phyloP scores from a whole-genome alignment of 2,888 invertebrate genomes.

The Cenopis cana region DNA sequence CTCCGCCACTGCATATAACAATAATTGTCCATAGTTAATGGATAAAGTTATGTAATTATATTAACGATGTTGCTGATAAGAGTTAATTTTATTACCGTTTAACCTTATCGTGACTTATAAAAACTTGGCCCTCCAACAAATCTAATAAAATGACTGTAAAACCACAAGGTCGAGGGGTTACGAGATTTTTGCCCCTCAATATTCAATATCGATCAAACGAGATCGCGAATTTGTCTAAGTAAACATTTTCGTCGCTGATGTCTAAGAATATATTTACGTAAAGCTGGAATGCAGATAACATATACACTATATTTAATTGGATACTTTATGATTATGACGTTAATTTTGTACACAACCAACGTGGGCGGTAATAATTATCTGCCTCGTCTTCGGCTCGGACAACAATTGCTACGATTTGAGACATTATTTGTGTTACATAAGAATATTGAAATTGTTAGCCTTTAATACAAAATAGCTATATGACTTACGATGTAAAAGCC shows the following conservation, averaged over 20 bases:
- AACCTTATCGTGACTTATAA: conserved; percentile 8
- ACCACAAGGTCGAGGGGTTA: conserved; percentile 8
- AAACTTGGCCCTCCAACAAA: not conserved
- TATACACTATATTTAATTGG: not conserved
- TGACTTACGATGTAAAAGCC: too few species aligned
- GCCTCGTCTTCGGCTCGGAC: not conserved
- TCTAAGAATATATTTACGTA: conserved; percentile 7
- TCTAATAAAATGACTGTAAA: not conserved
- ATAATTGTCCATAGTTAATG: too few species aligned
- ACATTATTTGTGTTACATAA: not conserved
- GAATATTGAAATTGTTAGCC: not conserved
- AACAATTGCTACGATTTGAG: not conserved
- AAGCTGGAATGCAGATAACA: not conserved
- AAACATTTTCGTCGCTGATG: conserved; percentile 15
- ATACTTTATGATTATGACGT: not conserved
- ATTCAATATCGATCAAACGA: conserved; percentile 16
- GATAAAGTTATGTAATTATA: not conserved
- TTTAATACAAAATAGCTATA: too few species aligned
- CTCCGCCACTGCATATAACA: too few species aligned
- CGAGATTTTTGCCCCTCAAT: not conserved
- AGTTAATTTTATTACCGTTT: not conserved
- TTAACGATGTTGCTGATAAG: not conserved
- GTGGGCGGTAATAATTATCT: not conserved
- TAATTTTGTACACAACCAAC: too few species aligned
- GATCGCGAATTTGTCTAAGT: not conserved